Evolutionary conservation across 2,113 vertebrate genomes (phyloP).

Genomic region (Lates calcarifer): DNA sequence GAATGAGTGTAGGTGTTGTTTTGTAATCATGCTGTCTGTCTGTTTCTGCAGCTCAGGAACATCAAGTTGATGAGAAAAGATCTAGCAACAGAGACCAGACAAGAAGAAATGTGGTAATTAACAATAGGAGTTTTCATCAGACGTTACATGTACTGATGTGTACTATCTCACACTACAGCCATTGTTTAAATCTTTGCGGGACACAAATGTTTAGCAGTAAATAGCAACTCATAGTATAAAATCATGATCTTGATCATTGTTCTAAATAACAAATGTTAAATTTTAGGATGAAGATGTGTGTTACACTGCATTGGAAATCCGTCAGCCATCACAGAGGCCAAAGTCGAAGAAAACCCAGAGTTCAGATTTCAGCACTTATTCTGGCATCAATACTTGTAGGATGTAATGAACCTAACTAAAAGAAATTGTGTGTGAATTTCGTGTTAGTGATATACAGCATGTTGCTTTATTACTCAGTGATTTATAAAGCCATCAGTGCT

Average conservation of each 20-base stretch:
- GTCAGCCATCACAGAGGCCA: conserved; percentile 37
- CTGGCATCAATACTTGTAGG: conserved; percentile 33
- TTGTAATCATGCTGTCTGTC: too few species aligned
- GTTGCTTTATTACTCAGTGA: neutral
- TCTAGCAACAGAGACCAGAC: neutral
- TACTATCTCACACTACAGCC: too few species aligned
- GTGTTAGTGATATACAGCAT: too few species aligned
- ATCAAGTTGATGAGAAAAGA: conserved; percentile 8
- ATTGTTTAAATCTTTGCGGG: too few species aligned
- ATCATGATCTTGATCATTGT: neutral
- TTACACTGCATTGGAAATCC: conserved; percentile 53
- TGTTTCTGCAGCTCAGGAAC: conserved; percentile 13
- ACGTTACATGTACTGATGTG: too few species aligned
- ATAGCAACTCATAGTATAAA: neutral
- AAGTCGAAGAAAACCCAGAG: conserved; percentile 30
- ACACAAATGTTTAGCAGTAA: neutral
- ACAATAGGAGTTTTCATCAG: neutral
- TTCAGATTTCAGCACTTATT: conserved; percentile 55
- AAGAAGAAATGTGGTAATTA: conserved; percentile 17
- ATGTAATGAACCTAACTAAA: too few species aligned
- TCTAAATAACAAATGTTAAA: conserved; percentile 20
- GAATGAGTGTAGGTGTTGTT: too few species aligned
- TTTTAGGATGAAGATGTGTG: conserved; percentile 56
- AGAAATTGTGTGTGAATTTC: too few species aligned
- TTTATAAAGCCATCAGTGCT: neutral